phyloP scores from a whole-genome alignment of 2,797 vertebrate species.

The Cossypha polioptera region DNA sequence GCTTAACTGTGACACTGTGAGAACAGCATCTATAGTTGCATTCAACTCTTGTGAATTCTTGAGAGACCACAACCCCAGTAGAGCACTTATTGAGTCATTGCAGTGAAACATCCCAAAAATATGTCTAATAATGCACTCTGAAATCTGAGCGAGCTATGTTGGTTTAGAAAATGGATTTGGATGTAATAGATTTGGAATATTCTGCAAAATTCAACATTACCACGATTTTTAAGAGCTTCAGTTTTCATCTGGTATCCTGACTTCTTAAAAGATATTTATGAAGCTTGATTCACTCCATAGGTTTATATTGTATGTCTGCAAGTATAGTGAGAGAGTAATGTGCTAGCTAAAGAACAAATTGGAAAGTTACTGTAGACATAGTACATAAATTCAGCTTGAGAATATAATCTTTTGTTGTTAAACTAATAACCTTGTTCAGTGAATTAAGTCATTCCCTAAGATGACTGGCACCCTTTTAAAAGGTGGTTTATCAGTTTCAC shows the following conservation, averaged over 20 bases:
- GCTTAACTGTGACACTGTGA: background rate
- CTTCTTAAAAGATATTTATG: background rate
- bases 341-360: slow-evolving; percentile 28
- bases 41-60: background rate
- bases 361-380: background rate
- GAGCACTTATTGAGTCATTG: background rate
- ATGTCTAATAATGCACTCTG: background rate
- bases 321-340: background rate
- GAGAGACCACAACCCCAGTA: background rate
- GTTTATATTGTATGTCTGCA: background rate
- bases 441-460: background rate
- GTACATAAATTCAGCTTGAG: slow-evolving; percentile 34
- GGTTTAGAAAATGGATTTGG: background rate
- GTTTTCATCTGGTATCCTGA: background rate
- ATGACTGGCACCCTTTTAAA: background rate
- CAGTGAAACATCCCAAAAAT: background rate
- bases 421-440: background rate
- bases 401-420: slow-evolving; percentile 1
- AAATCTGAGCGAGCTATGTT: background rate
- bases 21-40: background rate
- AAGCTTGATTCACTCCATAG: background rate
- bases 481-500: background rate
- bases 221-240: background rate
- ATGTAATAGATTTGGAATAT: background rate
- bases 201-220: background rate